These are phyloP conservation scores for Edolisoma coerulescens DNA, from an alignment of 2,113 vertebrate species.

Conservation along the genomic window DNA sequence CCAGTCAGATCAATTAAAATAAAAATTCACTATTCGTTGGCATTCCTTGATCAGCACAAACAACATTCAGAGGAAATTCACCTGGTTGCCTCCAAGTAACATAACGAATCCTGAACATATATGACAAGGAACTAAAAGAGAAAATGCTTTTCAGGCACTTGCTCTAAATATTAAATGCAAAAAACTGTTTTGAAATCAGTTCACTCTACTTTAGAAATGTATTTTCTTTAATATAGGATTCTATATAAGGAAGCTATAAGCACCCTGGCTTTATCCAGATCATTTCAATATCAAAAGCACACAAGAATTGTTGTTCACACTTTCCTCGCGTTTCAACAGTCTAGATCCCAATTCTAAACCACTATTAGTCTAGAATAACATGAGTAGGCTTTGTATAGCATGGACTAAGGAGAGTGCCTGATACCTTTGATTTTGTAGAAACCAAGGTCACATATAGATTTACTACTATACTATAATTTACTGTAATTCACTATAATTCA, in stretches of 20 bases:
- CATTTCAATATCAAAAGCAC: slow-evolving; percentile 21
- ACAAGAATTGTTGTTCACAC: neutral
- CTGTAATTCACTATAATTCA: neutral
- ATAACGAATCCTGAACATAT: slow-evolving; percentile 29
- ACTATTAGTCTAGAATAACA: neutral
- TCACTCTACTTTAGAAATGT: neutral
- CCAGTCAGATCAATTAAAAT: slow-evolving; percentile 63
- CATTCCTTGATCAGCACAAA: slow-evolving; percentile 54
- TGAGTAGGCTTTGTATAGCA: neutral
- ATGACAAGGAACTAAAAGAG: slow-evolving; percentile 44
- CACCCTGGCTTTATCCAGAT: neutral
- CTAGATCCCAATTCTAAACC: neutral
- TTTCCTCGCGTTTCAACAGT: neutral
- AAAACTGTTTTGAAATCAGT: slow-evolving; percentile 20
- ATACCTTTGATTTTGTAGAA: neutral
- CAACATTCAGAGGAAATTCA: slow-evolving; percentile 50
- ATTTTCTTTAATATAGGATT: neutral
- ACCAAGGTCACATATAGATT: neutral
- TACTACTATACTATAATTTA: neutral
- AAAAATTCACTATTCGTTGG: slow-evolving; percentile 28
- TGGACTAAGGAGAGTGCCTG: neutral
- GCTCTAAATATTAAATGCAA: slow-evolving; percentile 44
- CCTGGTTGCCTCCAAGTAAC: slow-evolving; percentile 34
- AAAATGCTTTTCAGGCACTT: slow-evolving; percentile 37
- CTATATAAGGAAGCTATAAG: neutral